These are phyloP conservation scores for Chloropsis hardwickii DNA, from an alignment of 2,113 vertebrate species.

Conservation along the genomic window DNA sequence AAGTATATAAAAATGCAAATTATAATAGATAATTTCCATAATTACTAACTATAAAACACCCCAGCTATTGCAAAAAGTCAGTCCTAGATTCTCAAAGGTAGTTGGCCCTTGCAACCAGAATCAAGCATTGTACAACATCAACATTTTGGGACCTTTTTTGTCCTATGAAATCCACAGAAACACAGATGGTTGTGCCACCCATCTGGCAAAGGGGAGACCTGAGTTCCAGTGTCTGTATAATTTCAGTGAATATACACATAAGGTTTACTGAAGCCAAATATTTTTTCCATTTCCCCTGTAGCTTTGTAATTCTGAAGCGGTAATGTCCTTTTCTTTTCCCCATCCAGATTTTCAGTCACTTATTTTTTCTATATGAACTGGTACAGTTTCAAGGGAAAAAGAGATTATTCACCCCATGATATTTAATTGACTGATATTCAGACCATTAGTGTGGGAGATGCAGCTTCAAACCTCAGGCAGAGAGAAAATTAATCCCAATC, in stretches of 20 bases:
- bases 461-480: not conserved
- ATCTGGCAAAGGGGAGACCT: not conserved
- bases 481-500: not conserved
- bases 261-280: not conserved
- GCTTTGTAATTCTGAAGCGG: not conserved
- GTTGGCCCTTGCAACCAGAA: not conserved
- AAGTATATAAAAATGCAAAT: constrained; percentile 44
- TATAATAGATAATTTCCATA: constrained; percentile 38
- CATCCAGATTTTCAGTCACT: not conserved
- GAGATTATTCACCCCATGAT: not conserved
- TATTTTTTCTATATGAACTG: not conserved
- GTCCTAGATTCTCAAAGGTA: not conserved
- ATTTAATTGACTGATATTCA: not conserved
- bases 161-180: not conserved
- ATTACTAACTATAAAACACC: constrained; percentile 38
- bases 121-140: not conserved
- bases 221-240: not conserved
- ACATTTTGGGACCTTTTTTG: not conserved
- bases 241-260: not conserved
- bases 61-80: not conserved
- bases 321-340: not conserved
- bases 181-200: not conserved
- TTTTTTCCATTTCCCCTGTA: not conserved
- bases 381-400: not conserved
- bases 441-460: not conserved